Evolutionary conservation across 2,113 vertebrate species (phyloP).

Genomic region (Vimba vimba): DNA sequence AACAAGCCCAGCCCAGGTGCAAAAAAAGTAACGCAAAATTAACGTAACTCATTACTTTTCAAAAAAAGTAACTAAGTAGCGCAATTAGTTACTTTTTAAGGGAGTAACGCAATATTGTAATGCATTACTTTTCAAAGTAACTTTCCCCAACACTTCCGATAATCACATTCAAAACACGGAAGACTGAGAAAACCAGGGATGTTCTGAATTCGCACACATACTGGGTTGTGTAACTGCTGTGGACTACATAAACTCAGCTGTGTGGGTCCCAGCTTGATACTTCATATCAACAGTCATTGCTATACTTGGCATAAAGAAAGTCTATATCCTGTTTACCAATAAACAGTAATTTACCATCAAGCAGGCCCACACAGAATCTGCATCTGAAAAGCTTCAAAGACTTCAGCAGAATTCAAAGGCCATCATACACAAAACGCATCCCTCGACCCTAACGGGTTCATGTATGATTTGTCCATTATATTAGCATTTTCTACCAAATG

Average conservation of each 20-base stretch:
- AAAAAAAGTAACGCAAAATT: no score
- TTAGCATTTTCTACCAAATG: background rate
- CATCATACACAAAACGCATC: background rate
- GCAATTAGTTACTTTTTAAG: no score
- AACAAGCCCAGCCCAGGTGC: no score
- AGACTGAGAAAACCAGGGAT: background rate
- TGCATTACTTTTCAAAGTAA: no score
- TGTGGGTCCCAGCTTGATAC: background rate
- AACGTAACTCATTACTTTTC: no score
- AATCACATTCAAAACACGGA: background rate
- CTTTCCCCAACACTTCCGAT: background rate
- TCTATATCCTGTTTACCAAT: background rate
- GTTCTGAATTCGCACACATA: background rate
- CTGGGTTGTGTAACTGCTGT: background rate
- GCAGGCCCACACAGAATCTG: background rate
- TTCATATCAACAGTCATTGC: background rate
- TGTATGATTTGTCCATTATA: background rate
- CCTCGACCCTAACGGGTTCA: background rate
- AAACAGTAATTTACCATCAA: background rate
- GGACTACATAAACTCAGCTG: background rate
- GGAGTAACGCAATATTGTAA: no score
- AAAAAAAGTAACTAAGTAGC: no score
- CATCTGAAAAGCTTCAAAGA: background rate
- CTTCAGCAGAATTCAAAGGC: background rate
- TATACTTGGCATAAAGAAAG: background rate